Base-by-base conservation (phyloP, 2,888 invertebrate species). In the Hydroisotoma schaefferi region DNA sequence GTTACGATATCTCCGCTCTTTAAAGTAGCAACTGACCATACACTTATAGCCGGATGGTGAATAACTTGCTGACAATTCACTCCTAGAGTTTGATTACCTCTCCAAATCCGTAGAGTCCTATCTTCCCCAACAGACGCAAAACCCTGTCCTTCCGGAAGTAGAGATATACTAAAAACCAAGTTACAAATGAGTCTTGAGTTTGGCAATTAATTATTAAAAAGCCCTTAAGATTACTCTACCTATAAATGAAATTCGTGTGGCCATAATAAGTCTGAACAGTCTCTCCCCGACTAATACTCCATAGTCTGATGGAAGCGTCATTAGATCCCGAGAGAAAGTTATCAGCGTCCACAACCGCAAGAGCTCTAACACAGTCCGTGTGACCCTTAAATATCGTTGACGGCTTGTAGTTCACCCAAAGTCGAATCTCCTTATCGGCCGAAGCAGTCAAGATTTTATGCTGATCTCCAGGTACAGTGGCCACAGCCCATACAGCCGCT, bases 111-210 rank as follows among this genome's bases (percentile, higher is more conserved):
- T 12, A 94, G 80, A 3, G 88, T 86, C 63, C 88, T 84, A 75
- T 95, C 95, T 77, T 95, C 95, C n/a, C 93, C 88, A 58, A 87
- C 85, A 0, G 90, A 87, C 1, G 88, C 87, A 74, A 93, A 87
- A 48, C 85, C 81, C 49, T 79, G 78, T 5, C 56, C 58, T 66
- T 76, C 75, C 3, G 77, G 76, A 40, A 80, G 68, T 1, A 77
- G 67, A 12, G 78, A 74, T 27, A 81, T 69, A 63, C 78, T 77
- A 63, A 61, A 58, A 53, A 43, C 3, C 20, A 8, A 20, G 20
- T 40, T 40, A 8, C 15, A 40, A 40, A 4, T n/a, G n/a, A n/a
- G n/a, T n/a, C n/a, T n/a, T n/a, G n/a, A n/a, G n/a, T n/a, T n/a
- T n/a, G n/a, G n/a, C n/a, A n/a, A n/a, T n/a, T n/a, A n/a, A n/a